Percentiles rank a stretch among this genome's conserved stretches.
Conservation (phyloP, 2,113 vertebrate genomes). For the Thymallus thymallus region DNA sequence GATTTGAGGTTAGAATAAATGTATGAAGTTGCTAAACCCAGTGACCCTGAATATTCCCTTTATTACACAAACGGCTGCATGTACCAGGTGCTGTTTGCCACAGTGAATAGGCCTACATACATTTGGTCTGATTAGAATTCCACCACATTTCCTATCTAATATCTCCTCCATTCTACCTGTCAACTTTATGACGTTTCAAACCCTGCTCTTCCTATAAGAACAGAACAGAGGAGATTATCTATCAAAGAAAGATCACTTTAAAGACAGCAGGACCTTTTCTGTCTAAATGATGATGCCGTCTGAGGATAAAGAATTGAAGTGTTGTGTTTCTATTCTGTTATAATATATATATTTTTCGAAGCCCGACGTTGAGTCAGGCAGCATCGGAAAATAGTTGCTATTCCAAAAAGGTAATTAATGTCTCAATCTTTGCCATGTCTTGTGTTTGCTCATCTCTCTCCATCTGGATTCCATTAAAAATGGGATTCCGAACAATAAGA, state of each 20-base stretch:
- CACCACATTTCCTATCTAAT: neutral
- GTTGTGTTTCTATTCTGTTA: slow-evolving; percentile 8
- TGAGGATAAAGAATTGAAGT: neutral
- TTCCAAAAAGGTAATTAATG: slow-evolving; percentile 59
- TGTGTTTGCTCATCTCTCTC: slow-evolving; percentile 55
- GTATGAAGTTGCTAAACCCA: too few species aligned
- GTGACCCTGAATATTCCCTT: too few species aligned
- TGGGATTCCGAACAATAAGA: slow-evolving; percentile 61
- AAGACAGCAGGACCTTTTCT: slow-evolving; percentile 13
- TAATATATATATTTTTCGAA: slow-evolving; percentile 46
- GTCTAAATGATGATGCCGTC: slow-evolving; percentile 20
- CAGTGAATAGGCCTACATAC: neutral
- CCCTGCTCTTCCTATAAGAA: neutral
- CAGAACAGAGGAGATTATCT: slow-evolving; percentile 16
- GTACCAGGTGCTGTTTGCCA: too few species aligned
- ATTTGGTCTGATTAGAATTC: neutral
- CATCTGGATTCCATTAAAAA: slow-evolving; percentile 65
- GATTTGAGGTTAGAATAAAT: too few species aligned
- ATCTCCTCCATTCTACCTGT: neutral
- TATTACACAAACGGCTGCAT: too few species aligned
- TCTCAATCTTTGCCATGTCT: slow-evolving; percentile 50
- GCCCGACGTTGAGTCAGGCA: slow-evolving; percentile 28
- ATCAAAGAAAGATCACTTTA: slow-evolving; percentile 32
- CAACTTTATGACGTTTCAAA: neutral
- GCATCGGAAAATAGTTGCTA: slow-evolving; percentile 31